These are phyloP conservation scores for Cyprinodon variegatus DNA, from an alignment of 2,113 vertebrate genomes.

Conservation along the genomic window DNA sequence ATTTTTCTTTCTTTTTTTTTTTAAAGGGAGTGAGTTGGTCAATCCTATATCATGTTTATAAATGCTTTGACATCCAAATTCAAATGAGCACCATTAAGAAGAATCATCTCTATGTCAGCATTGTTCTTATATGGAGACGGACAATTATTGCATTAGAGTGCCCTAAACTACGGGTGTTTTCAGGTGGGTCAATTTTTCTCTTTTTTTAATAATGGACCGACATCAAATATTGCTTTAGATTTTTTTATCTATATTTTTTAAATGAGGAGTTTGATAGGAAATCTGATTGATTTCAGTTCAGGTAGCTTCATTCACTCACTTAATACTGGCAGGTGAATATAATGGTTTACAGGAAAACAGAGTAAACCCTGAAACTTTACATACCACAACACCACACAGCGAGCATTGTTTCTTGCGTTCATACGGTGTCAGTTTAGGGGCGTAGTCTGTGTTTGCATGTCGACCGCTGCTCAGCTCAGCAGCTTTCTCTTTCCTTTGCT, in stretches of 20 bases:
- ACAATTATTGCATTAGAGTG: constrained; percentile 18
- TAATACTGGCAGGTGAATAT: not conserved
- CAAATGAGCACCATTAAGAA: constrained; percentile 62
- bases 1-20: not conserved
- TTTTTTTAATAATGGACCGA: not conserved
- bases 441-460: constrained; percentile 94
- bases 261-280: too few relatives aligned
- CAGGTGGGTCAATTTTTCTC: not conserved
- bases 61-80: constrained; percentile 73
- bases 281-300: too few relatives aligned
- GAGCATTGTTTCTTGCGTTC: constrained; percentile 97
- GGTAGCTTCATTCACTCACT: too few relatives aligned
- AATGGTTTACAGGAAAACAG: not conserved
- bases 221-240: too few relatives aligned
- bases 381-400: constrained; percentile 88
- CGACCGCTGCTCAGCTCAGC: constrained; percentile 97
- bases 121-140: constrained; percentile 31
- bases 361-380: constrained; percentile 42
- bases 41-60: constrained; percentile 70
- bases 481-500: constrained; percentile 98
- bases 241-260: too few relatives aligned
- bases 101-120: constrained; percentile 56
- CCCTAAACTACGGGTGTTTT: not conserved
- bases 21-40: constrained; percentile 21
- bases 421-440: constrained; percentile 96